Conservation (phyloP, 2,888 invertebrate species). For the Chloromyia formosa region DNA sequence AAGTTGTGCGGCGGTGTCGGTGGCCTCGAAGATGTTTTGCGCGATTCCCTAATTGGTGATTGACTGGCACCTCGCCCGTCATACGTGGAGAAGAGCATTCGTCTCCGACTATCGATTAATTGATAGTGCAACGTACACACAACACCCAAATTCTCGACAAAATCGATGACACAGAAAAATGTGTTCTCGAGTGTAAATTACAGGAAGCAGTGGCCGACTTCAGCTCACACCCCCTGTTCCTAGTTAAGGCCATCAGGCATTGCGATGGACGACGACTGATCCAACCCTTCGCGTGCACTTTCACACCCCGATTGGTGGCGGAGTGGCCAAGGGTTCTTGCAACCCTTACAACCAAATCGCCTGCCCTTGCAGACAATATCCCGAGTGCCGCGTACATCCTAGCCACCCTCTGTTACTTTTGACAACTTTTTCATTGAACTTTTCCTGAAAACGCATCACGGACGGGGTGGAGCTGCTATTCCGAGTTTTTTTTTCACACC, state of each 20-base stretch:
- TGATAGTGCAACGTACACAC: constrained; percentile 34
- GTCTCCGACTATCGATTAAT: constrained; percentile 38
- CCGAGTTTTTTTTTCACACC: constrained; percentile 15
- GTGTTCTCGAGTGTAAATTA: constrained; percentile 35
- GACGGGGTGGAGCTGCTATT: constrained; percentile 26
- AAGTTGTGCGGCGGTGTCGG: not conserved
- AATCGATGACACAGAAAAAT: constrained; percentile 43
- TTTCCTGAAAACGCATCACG: constrained; percentile 17
- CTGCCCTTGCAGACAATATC: not conserved
- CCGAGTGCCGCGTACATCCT: not conserved
- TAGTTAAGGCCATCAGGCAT: not conserved
- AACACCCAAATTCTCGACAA: constrained; percentile 34
- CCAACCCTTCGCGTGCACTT: too few relatives aligned
- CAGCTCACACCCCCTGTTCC: not conserved
- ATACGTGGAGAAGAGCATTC: too few relatives aligned
- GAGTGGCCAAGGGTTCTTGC: not conserved
- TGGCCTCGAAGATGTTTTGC: not conserved
- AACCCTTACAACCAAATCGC: not conserved
- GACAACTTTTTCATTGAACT: not conserved
- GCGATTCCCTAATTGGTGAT: not conserved
- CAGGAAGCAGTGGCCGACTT: not conserved
- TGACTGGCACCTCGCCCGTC: not conserved
- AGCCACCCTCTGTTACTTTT: too few relatives aligned
- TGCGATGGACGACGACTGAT: too few relatives aligned
- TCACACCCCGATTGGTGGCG: not conserved